Conservation (phyloP, 2,888 invertebrate species). For the Thymelicus sylvestris region DNA sequence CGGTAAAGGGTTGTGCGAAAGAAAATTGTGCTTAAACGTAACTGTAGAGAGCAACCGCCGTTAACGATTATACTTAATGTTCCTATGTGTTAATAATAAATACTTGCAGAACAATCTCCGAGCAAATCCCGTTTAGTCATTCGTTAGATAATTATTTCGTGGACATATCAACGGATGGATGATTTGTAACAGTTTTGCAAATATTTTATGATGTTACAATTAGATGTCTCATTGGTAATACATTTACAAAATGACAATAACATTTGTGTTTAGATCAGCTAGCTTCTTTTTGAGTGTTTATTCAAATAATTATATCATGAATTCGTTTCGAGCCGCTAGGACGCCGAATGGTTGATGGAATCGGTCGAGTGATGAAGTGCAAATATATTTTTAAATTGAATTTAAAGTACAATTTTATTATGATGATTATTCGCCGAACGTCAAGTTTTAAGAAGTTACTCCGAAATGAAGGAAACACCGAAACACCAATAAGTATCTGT, state of each 20-base stretch:
- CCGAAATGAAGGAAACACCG: slow-evolving; percentile 42
- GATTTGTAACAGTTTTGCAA: slow-evolving; percentile 33
- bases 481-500: slow-evolving; percentile 65
- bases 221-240: slow-evolving; percentile 21
- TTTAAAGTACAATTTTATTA: slow-evolving; percentile 34
- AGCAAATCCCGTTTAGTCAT: slow-evolving; percentile 57
- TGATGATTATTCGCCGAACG: slow-evolving; percentile 30
- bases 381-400: slow-evolving; percentile 30
- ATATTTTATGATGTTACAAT: slow-evolving; percentile 31
- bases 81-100: slow-evolving; percentile 32
- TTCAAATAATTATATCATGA: slow-evolving; percentile 22
- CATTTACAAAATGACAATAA: slow-evolving; percentile 60
- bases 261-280: slow-evolving; percentile 58
- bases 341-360: slow-evolving; percentile 17
- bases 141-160: slow-evolving; percentile 56
- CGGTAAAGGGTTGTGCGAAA: slow-evolving; percentile 46
- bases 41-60: slow-evolving; percentile 8
- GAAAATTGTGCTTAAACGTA: slow-evolving; percentile 28
- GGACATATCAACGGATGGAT: slow-evolving; percentile 68
- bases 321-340: slow-evolving; percentile 28
- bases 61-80: slow-evolving; percentile 27
- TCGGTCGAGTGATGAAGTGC: slow-evolving; percentile 34
- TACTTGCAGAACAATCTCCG: slow-evolving; percentile 64
- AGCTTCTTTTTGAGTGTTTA: slow-evolving; percentile 52
- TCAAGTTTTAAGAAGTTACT: slow-evolving; percentile 21